These are phyloP conservation scores for Parnassius apollo DNA, from an alignment of 2,888 invertebrate species.

Conservation along the genomic window DNA sequence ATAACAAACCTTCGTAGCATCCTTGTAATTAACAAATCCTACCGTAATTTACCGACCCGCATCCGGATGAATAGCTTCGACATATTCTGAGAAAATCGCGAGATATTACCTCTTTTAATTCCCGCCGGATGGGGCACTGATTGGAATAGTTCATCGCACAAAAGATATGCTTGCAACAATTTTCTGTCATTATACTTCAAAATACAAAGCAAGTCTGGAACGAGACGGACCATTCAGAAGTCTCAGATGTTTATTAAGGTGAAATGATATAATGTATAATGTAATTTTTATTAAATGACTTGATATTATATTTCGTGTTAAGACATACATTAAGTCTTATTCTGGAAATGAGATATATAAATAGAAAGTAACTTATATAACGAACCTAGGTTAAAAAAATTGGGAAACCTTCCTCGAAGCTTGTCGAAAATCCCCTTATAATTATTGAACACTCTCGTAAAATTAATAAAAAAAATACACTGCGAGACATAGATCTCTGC, in stretches of 20 bases:
- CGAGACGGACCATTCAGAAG: conserved; percentile 45
- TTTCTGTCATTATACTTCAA: conserved; percentile 61
- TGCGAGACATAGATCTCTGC: too few species aligned
- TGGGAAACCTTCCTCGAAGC: too few species aligned
- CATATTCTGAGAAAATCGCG: conserved; percentile 33
- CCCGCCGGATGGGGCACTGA: conserved; percentile 43
- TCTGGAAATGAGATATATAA: too few species aligned
- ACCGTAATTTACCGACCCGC: conserved; percentile 14
- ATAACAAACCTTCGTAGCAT: background rate
- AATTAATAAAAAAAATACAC: too few species aligned
- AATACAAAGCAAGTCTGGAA: conserved; percentile 52
- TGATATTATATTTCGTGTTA: too few species aligned
- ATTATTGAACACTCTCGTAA: too few species aligned
- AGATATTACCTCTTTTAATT: conserved; percentile 46
- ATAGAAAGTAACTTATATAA: too few species aligned
- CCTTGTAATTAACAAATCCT: conserved; percentile 7
- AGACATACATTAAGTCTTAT: too few species aligned
- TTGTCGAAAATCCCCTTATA: too few species aligned
- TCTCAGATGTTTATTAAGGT: conserved; percentile 52
- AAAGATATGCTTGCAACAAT: conserved; percentile 56
- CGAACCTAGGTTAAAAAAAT: too few species aligned
- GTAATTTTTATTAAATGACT: too few species aligned
- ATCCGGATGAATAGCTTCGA: conserved; percentile 20
- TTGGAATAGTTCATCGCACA: conserved; percentile 62
- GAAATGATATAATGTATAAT: conserved; percentile 25